Evolutionary conservation across 2,888 invertebrate genomes (phyloP), one percentile per base, ranked within the genome.

Genomic region (Lasioglossum zephyrum): DNA sequence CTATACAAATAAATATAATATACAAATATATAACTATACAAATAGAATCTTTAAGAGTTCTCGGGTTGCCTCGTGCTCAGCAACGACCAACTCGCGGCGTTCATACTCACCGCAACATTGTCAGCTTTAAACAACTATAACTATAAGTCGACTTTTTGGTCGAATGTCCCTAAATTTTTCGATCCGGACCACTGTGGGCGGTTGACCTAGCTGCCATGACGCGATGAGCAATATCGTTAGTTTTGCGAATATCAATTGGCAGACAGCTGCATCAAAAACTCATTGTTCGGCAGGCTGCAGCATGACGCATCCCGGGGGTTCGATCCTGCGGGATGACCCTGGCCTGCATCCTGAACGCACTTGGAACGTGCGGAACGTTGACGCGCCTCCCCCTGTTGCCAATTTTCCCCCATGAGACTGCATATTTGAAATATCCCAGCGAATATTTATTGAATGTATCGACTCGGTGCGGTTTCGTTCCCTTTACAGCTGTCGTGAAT

Each of bases 251-350:
- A 36, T 44, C 75, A 16, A 47, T 49, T 49, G 39, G 2, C 31
- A 31, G 31, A 31, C 63, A 18, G 39, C 70, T 16, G 47, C 44
- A 11, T 39, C 22, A 16, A 36, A 75, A 18, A 66, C 74, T 5
- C 72, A 77, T n/a, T 57, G 77, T 57, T 57, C 57, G 57, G n/a
- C 22, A 75, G 82, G 72, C 73, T 77, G 70, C 73, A 72, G 70
- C 72, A 72, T 63, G 53, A 87, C 85, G 85, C 84, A 88, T 77
- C 87, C 81, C 22, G 70, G 63, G 1, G 11, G 11, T 63, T 77
- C 84, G 76, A 83, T 73, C 74, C 79, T 81, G 73, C 82, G 70
- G 87, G 73, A 57, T 82, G 89, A 90, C 92, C 92, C 81, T 92
- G 92, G 84, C 92, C 90, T 73, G 81, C 69, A 85, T 84, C 82